Conservation (phyloP, 1,140 invertebrate species). For the Platyura marginata region DNA sequence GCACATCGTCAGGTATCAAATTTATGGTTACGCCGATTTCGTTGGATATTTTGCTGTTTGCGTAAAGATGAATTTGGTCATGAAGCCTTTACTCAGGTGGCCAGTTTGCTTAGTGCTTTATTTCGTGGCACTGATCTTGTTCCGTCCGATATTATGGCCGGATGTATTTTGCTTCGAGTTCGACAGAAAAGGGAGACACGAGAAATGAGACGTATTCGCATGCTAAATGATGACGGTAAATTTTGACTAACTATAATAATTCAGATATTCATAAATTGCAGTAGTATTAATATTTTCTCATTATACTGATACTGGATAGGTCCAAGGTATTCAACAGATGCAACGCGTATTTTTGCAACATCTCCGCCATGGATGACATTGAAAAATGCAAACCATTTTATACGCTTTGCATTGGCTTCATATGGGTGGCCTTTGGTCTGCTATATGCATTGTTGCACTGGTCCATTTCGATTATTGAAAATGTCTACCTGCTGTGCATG, state of each 20-base stretch:
- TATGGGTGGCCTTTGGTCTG: conserved; percentile 85
- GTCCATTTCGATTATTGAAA: conserved; percentile 49
- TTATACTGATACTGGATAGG: conserved; percentile 17
- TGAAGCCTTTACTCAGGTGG: conserved; percentile 68
- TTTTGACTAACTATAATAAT: no score
- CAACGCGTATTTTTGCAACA: conserved; percentile 36
- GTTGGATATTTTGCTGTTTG: conserved; percentile 64
- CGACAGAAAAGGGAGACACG: conserved; percentile 51
- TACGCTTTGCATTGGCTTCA: conserved; percentile 60
- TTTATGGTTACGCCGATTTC: conserved; percentile 50
- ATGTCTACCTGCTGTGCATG: conserved; percentile 57
- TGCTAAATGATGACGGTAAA: conserved; percentile 34
- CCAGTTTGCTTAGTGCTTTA: conserved; percentile 54
- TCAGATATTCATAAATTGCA: no score
- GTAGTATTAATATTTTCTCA: no score
- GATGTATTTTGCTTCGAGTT: conserved; percentile 57
- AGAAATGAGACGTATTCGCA: conserved; percentile 44
- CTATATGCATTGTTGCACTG: conserved; percentile 51
- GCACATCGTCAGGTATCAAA: conserved; percentile 30
- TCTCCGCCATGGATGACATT: conserved; percentile 62
- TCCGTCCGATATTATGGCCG: conserved; percentile 73
- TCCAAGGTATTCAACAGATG: conserved; percentile 40
- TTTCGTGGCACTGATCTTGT: conserved; percentile 74
- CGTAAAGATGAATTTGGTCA: conserved; percentile 56
- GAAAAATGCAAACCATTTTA: conserved; percentile 51